A percentile compares a stretch with the other conserved stretches of the same genome.
These are phyloP conservation scores for Diloba caeruleocephala DNA, from an alignment of 2,888 invertebrate species.

Conservation along the genomic window DNA sequence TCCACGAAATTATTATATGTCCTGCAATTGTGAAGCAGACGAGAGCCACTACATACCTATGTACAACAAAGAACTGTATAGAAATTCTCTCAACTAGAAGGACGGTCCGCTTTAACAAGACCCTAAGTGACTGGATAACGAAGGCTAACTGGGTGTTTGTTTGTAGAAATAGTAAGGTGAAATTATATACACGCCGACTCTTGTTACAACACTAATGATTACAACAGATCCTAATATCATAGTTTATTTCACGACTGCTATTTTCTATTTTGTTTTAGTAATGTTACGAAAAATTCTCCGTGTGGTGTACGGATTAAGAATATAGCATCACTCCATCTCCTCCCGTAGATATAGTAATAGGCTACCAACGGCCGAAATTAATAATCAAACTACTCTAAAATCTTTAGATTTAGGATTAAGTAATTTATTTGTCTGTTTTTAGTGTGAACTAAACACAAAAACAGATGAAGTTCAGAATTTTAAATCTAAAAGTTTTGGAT, in stretches of 20 bases:
- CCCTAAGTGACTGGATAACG: slow-evolving; percentile 54
- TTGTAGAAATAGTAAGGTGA: slow-evolving; percentile 37
- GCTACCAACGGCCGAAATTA: too few relatives aligned
- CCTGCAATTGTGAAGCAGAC: slow-evolving; percentile 49
- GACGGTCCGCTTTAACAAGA: slow-evolving; percentile 54
- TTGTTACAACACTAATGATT: slow-evolving; percentile 15
- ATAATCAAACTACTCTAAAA: too few relatives aligned
- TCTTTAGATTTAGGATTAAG: too few relatives aligned
- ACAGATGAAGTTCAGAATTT: too few relatives aligned
- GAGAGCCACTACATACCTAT: slow-evolving; percentile 45
- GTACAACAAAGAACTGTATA: slow-evolving; percentile 53
- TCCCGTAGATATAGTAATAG: too few relatives aligned
- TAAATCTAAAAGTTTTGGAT: too few relatives aligned
- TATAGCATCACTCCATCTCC: too few relatives aligned
- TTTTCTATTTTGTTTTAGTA: slow-evolving; percentile 14
- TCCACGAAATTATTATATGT: slow-evolving; percentile 45
- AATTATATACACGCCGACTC: slow-evolving; percentile 6
- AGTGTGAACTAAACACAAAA: too few relatives aligned
- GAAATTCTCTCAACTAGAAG: slow-evolving; percentile 49
- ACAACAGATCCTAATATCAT: slow-evolving; percentile 21
- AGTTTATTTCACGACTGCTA: slow-evolving; percentile 1
- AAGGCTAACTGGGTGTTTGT: slow-evolving; percentile 51
- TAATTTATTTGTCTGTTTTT: too few relatives aligned
- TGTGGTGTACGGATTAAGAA: too few relatives aligned
- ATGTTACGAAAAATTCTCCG: slow-evolving; percentile 11